phyloP scores from a whole-genome alignment of 2,113 vertebrate genomes.

The Rhinogobius similis region DNA sequence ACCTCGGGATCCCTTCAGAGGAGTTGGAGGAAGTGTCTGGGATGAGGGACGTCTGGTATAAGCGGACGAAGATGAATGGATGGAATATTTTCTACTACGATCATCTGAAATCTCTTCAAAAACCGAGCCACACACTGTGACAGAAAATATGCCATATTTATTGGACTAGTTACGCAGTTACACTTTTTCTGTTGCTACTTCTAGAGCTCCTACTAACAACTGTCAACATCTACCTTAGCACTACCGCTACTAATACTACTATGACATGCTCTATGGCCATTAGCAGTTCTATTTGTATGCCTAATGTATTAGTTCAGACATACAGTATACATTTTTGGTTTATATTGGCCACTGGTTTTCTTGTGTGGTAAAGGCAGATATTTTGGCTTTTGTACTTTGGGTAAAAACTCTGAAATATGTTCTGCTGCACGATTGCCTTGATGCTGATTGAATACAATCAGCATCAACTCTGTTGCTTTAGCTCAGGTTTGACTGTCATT shows the following conservation, averaged over 20 bases:
- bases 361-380: slow-evolving; percentile 5
- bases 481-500: slow-evolving; percentile 12
- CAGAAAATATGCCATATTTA: not conserved
- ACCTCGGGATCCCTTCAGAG: too few species aligned
- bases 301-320: not conserved
- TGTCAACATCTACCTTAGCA: slow-evolving; percentile 16
- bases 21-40: too few species aligned
- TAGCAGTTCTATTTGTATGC: not conserved
- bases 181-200: too few species aligned
- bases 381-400: not conserved
- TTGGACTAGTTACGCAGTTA: not conserved
- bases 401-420: not conserved
- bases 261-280: not conserved
- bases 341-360: slow-evolving; percentile 22
- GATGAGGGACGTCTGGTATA: too few species aligned
- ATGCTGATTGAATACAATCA: not conserved
- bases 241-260: not conserved
- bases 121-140: slow-evolving; percentile 27
- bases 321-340: not conserved
- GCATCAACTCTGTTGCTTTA: not conserved
- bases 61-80: too few species aligned
- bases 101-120: not conserved
- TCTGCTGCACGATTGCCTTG: not conserved
- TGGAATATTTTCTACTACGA: too few species aligned
- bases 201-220: too few species aligned